Percentiles rank a stretch among this genome's conserved stretches.
phyloP scores from a whole-genome alignment of 2,888 invertebrate species.

The Hyposoter didymator region DNA sequence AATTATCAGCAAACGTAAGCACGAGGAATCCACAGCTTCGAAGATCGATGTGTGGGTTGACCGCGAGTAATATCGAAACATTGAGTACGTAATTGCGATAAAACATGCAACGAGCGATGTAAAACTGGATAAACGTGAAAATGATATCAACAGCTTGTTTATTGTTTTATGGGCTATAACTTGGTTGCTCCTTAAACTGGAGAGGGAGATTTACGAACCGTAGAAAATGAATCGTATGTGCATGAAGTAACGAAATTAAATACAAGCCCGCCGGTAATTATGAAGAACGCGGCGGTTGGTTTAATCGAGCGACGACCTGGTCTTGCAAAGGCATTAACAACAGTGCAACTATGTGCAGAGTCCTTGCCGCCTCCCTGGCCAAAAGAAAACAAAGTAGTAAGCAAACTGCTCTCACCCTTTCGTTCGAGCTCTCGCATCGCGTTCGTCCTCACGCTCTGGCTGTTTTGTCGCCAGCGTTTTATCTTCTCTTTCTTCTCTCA shows the following conservation, averaged over 20 bases:
- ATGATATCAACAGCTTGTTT: conserved; percentile 54
- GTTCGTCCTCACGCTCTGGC: conserved; percentile 10
- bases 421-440: background rate
- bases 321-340: conserved; percentile 39
- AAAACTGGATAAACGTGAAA: conserved; percentile 28
- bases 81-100: too few species aligned
- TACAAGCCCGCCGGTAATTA: background rate
- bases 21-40: background rate
- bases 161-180: conserved; percentile 34
- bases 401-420: conserved; percentile 7
- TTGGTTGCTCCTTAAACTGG: background rate
- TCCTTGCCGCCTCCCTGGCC: background rate
- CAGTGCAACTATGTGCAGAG: background rate
- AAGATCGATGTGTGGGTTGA: background rate
- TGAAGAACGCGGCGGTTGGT: background rate
- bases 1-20: background rate
- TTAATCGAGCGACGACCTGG: conserved; percentile 54
- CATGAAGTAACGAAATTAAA: background rate
- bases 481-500: background rate
- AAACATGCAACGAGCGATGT: background rate
- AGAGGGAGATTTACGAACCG: conserved; percentile 36
- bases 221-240: background rate
- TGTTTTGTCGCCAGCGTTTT: conserved; percentile 33
- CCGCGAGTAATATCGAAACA: too few species aligned
- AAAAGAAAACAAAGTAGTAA: conserved; percentile 45